Percentiles rank a stretch among this genome's conserved stretches.
Evolutionary conservation across 64 coral and sea anemone genomes (phyloP).

Genomic region (Astreopora myriophthalma): DNA sequence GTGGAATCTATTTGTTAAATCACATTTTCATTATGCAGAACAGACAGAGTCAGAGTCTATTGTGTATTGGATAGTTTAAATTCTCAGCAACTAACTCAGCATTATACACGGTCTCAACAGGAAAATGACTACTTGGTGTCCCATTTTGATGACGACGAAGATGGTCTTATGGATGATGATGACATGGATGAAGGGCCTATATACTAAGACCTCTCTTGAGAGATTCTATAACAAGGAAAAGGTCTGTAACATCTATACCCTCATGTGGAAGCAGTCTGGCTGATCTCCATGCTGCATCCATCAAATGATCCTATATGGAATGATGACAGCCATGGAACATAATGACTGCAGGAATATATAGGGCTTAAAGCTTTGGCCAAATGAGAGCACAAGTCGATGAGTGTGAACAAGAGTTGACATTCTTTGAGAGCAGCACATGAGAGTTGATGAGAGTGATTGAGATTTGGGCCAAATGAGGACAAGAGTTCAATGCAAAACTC

Average conservation of each 20-base stretch:
- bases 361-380: too few species aligned
- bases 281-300: neutral
- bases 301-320: neutral
- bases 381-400: too few species aligned
- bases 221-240: neutral
- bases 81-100: too few species aligned
- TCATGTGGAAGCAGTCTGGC: neutral
- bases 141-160: constrained; percentile 97
- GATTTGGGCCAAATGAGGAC: too few species aligned
- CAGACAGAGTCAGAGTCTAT: too few species aligned
- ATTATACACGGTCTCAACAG: constrained; percentile 31
- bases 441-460: too few species aligned
- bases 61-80: too few species aligned
- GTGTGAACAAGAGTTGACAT: too few species aligned
- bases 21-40: too few species aligned
- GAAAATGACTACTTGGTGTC: constrained; percentile 98
- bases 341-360: neutral
- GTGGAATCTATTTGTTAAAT: too few species aligned
- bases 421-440: too few species aligned
- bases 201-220: constrained; percentile 6
- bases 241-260: neutral
- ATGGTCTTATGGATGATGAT: constrained; percentile 90
- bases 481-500: too few species aligned
- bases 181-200: constrained; percentile 91
- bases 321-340: neutral